These are phyloP conservation scores for Drosophila cognata DNA, from an alignment of 2,888 invertebrate species.

Conservation along the genomic window DNA sequence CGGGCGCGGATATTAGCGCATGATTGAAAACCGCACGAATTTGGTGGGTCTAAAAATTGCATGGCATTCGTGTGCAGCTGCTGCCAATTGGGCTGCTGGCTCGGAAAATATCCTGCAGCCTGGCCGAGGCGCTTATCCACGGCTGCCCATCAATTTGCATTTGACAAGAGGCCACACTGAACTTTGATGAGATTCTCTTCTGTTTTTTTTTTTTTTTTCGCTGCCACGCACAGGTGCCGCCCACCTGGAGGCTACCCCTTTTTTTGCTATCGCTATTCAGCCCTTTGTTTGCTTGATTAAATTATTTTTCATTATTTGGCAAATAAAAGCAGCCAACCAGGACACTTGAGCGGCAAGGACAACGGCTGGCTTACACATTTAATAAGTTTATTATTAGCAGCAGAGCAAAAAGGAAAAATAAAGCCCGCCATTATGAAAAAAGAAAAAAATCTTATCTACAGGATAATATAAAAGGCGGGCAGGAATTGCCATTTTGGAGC, in stretches of 20 bases:
- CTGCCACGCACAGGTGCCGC: conserved; percentile 29
- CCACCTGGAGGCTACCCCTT: conserved; percentile 40
- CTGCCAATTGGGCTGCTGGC: conserved; percentile 43
- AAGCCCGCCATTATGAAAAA: conserved; percentile 44
- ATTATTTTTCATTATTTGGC: conserved; percentile 81
- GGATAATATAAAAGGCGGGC: conserved; percentile 33
- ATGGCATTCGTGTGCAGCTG: conserved; percentile 62
- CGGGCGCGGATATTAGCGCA: conserved; percentile 69
- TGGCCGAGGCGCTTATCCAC: conserved; percentile 32
- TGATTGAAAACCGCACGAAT: conserved; percentile 62
- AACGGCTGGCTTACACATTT: conserved; percentile 77
- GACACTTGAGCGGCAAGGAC: conserved; percentile 52
- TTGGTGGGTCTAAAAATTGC: conserved; percentile 48
- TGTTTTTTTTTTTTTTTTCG: background rate
- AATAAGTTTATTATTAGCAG: conserved; percentile 78
- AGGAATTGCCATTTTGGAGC: conserved; percentile 46
- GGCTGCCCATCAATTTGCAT: conserved; percentile 71
- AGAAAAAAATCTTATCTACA: conserved; percentile 67
- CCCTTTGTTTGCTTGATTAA: conserved; percentile 80
- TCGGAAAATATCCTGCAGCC: conserved; percentile 24
- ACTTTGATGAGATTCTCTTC: conserved; percentile 27
- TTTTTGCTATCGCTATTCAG: conserved; percentile 35
- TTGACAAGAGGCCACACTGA: conserved; percentile 44
- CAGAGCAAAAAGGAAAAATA: conserved; percentile 44
- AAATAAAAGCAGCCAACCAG: conserved; percentile 59